A percentile compares a stretch with the other conserved stretches of the same genome.
These are phyloP conservation scores for Nibea albiflora DNA, from an alignment of 2,113 vertebrate species.

Conservation along the genomic window DNA sequence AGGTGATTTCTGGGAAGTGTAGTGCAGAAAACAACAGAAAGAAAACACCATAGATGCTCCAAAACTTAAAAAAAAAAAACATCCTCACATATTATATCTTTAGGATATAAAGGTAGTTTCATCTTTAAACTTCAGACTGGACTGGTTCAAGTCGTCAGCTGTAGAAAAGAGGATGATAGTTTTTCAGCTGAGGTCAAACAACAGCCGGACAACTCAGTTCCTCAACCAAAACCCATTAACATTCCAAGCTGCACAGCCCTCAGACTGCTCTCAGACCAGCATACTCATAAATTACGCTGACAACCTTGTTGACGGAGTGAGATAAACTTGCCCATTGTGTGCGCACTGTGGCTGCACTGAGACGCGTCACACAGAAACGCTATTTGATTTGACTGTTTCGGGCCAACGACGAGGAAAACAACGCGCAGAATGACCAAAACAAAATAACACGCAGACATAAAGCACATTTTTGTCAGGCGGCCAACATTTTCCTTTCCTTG, in stretches of 20 bases:
- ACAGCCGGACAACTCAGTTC: constrained; percentile 42
- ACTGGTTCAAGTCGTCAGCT: not conserved
- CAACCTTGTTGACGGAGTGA: constrained; percentile 61
- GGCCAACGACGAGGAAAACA: constrained; percentile 58
- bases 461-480: constrained; percentile 44
- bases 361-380: constrained; percentile 44
- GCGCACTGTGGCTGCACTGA: constrained; percentile 50
- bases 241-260: constrained; percentile 65
- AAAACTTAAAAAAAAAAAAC: not conserved
- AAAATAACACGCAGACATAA: constrained; percentile 36
- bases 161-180: constrained; percentile 3
- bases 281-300: constrained; percentile 74
- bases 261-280: constrained; percentile 51
- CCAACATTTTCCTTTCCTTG: constrained; percentile 69
- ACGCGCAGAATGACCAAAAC: constrained; percentile 48
- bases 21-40: constrained; percentile 5
- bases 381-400: constrained; percentile 60
- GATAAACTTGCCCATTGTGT: constrained; percentile 77
- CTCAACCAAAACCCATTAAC: constrained; percentile 72
- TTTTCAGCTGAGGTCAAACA: constrained; percentile 51
- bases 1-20: constrained; percentile 49
- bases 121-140: not conserved
- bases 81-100: not conserved
- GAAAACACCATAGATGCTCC: not conserved
- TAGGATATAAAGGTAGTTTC: not conserved